Conservation (phyloP, 2,797 vertebrate genomes). For the Oreochromis mossambicus region DNA sequence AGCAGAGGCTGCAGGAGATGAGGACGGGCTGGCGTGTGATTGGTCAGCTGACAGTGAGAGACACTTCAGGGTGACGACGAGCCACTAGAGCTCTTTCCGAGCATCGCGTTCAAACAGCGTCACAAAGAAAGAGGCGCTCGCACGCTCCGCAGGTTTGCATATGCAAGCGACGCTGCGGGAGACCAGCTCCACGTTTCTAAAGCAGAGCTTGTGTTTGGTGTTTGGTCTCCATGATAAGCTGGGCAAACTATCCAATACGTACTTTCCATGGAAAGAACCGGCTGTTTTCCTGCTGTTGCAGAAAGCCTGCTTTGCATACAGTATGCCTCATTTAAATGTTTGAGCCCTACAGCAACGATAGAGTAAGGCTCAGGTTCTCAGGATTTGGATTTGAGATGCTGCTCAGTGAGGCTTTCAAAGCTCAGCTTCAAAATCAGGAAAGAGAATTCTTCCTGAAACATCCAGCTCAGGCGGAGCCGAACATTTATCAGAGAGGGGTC, state of each 20-base stretch:
- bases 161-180: not conserved
- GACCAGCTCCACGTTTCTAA: not conserved
- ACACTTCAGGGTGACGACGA: not conserved
- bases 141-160: not conserved
- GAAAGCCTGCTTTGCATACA: not conserved
- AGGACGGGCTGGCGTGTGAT: not conserved
- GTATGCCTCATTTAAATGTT: not conserved
- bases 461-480: not conserved
- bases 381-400: not conserved
- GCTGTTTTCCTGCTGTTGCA: not conserved
- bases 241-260: not conserved
- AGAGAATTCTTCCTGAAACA: not conserved
- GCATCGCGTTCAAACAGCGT: not conserved
- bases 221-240: not conserved
- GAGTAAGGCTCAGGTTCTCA: not conserved
- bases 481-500: not conserved
- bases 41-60: not conserved
- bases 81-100: not conserved
- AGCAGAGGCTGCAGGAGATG: not conserved
- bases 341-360: not conserved
- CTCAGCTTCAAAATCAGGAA: not conserved
- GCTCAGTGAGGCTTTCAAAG: not conserved
- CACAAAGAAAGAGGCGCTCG: not conserved
- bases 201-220: not conserved
- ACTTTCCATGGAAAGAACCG: not conserved